Percentiles rank a stretch among this genome's conserved stretches.
These are phyloP conservation scores for Anastatus disparis DNA, from an alignment of 1,140 invertebrate species.

Conservation along the genomic window DNA sequence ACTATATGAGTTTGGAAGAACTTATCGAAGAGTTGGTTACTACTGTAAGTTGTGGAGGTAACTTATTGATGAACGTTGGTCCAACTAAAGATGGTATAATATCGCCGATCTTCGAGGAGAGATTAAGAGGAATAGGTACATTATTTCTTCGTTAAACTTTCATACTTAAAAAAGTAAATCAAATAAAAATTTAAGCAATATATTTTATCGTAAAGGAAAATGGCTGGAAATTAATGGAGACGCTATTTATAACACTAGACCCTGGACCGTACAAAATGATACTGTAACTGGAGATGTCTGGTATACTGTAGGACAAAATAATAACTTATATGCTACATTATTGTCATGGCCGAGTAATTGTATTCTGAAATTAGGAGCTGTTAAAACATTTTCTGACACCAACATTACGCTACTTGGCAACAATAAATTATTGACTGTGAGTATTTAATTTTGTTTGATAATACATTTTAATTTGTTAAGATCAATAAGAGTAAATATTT, in stretches of 20 bases:
- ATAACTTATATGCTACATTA: constrained; percentile 72
- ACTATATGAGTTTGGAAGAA: constrained; percentile 77
- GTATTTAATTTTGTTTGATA: too few species aligned
- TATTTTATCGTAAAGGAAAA: constrained; percentile 66
- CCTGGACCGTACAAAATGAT: constrained; percentile 87
- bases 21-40: constrained; percentile 77
- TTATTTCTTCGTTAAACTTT: constrained; percentile 24
- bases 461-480: too few species aligned
- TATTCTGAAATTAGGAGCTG: constrained; percentile 64
- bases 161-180: constrained; percentile 38
- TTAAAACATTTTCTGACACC: constrained; percentile 77
- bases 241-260: constrained; percentile 83
- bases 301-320: constrained; percentile 73
- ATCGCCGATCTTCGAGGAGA: constrained; percentile 87
- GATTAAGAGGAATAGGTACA: constrained; percentile 75
- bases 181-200: constrained; percentile 71
- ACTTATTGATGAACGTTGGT: constrained; percentile 90
- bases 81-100: constrained; percentile 90
- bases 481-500: too few species aligned
- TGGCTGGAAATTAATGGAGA: constrained; percentile 90
- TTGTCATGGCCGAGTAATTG: constrained; percentile 74
- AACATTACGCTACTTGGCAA: constrained; percentile 59
- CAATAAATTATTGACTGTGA: constrained; percentile 33
- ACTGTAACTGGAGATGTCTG: constrained; percentile 77
- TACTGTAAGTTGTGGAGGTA: constrained; percentile 89